phyloP scores from a whole-genome alignment of 1,140 invertebrate species.

The Belonocnema kinseyi region DNA sequence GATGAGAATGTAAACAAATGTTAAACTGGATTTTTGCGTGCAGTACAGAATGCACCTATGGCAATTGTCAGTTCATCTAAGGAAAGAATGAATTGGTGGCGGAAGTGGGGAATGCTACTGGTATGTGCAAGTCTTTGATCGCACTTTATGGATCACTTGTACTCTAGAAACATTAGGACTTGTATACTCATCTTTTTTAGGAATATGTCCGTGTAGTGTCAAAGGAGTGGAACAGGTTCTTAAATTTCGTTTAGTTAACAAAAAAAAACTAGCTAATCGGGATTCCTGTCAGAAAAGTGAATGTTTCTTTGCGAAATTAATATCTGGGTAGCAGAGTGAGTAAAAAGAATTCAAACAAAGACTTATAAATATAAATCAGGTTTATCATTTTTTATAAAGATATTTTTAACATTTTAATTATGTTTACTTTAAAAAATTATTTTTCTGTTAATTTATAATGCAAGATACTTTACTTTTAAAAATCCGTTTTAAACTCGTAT shows the following conservation, averaged over 20 bases:
- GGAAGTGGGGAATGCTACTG: background rate
- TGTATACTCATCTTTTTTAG: background rate
- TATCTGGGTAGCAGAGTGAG: background rate
- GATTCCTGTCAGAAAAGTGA: conserved; percentile 1
- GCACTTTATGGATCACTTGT: background rate
- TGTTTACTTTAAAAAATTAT: too few relatives aligned
- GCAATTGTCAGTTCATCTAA: background rate
- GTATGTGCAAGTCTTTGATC: background rate
- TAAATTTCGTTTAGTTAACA: background rate
- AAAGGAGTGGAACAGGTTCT: background rate
- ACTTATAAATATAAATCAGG: too few relatives aligned
- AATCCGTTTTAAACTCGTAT: too few relatives aligned
- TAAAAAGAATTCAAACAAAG: background rate
- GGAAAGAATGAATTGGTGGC: background rate
- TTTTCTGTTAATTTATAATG: too few relatives aligned
- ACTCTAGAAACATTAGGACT: background rate
- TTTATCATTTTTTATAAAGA: too few relatives aligned
- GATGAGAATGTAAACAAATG: too few relatives aligned
- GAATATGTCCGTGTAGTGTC: background rate
- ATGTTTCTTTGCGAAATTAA: background rate
- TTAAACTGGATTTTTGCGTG: too few relatives aligned
- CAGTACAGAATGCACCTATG: background rate
- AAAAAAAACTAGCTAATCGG: background rate
- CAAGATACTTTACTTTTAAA: too few relatives aligned
- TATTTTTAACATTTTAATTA: too few relatives aligned